These are phyloP conservation scores for Ormyrus pomaceus DNA, from an alignment of 2,888 invertebrate species.

Conservation along the genomic window DNA sequence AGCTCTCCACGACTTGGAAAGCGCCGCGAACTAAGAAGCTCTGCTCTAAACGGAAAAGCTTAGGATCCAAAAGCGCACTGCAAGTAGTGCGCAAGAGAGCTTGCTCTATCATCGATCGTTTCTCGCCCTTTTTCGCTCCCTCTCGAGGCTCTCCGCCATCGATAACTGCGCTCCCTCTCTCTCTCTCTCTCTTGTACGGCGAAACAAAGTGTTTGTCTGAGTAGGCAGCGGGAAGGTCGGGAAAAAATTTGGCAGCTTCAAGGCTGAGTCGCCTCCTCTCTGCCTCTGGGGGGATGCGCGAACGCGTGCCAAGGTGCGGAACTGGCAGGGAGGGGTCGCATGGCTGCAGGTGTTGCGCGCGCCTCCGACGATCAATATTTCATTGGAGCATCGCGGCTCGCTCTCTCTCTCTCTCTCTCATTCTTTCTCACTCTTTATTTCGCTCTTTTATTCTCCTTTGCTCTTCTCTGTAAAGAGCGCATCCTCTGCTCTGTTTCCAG, in stretches of 20 bases:
- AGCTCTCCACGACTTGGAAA: too few relatives aligned
- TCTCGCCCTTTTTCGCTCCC: constrained; percentile 16
- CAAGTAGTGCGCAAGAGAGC: constrained; percentile 22
- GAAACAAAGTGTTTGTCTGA: constrained; percentile 13
- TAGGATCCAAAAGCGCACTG: not conserved
- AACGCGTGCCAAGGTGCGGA: constrained; percentile 45
- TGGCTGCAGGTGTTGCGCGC: constrained; percentile 69
- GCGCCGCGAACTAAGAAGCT: too few relatives aligned
- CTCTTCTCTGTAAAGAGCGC: too few relatives aligned
- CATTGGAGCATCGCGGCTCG: constrained; percentile 66
- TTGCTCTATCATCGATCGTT: constrained; percentile 24
- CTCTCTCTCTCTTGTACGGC: not conserved
- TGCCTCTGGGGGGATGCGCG: constrained; percentile 32
- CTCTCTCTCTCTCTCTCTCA: not conserved
- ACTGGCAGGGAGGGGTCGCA: constrained; percentile 57
- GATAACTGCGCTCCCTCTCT: too few relatives aligned
- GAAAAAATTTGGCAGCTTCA: constrained; percentile 44
- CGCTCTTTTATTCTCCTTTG: too few relatives aligned
- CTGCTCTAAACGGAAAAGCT: not conserved
- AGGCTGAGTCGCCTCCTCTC: constrained; percentile 15
- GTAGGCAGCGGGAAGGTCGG: not conserved
- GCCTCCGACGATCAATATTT: constrained; percentile 74
- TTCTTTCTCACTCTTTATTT: too few relatives aligned
- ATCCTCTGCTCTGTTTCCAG: too few relatives aligned
- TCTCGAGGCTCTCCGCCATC: not conserved